A percentile compares a stretch with the other conserved stretches of the same genome.
Evolutionary conservation across 2,113 vertebrate species (phyloP).

Genomic region (Percina caprodes): DNA sequence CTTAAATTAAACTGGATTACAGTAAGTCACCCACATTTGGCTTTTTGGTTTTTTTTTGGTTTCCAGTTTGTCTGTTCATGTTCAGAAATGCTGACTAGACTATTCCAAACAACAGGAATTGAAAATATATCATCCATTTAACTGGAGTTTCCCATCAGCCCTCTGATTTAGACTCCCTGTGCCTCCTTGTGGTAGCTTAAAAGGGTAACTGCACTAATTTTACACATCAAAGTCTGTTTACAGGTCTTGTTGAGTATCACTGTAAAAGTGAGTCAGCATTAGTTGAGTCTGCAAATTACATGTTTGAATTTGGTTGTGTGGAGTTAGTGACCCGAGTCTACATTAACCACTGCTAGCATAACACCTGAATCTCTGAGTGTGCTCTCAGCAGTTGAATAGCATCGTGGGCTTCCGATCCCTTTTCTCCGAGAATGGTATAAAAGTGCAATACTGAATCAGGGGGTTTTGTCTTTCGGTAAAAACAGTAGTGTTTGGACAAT

Average conservation of each 20-base stretch:
- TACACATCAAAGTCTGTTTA: not conserved
- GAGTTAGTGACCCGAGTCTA: not conserved
- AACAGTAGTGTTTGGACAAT: not conserved
- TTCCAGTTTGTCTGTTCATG: not conserved
- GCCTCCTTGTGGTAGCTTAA: constrained; percentile 43
- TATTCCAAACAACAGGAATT: constrained; percentile 17
- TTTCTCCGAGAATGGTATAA: too few relatives aligned
- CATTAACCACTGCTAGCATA: not conserved
- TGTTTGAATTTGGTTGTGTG: not conserved
- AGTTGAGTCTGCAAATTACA: not conserved
- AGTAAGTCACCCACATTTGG: not conserved
- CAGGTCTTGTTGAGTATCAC: not conserved
- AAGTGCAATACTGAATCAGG: too few relatives aligned
- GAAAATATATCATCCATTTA: not conserved
- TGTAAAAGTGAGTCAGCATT: not conserved
- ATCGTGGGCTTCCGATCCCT: too few relatives aligned
- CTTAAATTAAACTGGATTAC: not conserved
- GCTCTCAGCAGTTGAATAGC: too few relatives aligned
- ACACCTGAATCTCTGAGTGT: too few relatives aligned
- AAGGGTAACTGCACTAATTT: not conserved
- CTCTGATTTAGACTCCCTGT: constrained; percentile 18
- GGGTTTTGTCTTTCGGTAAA: too few relatives aligned
- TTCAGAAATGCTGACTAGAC: not conserved
- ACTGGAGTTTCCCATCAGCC: not conserved
- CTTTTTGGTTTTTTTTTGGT: not conserved